Conservation (phyloP, 2,113 vertebrate species). For the Azemiops feae region DNA sequence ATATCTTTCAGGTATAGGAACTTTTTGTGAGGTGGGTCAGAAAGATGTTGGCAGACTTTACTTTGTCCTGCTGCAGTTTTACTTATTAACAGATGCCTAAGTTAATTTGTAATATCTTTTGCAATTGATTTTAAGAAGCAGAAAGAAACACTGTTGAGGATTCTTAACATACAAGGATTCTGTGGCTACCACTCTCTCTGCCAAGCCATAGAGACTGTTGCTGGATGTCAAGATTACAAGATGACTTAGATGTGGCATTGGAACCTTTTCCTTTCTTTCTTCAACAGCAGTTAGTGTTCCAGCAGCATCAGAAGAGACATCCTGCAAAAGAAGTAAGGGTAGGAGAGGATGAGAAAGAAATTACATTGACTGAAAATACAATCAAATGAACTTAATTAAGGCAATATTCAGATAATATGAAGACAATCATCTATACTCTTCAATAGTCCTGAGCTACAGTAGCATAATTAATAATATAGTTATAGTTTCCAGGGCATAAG, state of each 20-base stretch:
- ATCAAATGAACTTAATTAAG: not conserved
- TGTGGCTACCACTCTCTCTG: slow-evolving; percentile 94
- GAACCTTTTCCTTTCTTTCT: slow-evolving; percentile 95
- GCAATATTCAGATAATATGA: not conserved
- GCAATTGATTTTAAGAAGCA: slow-evolving; percentile 5
- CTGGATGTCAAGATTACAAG: slow-evolving; percentile 86
- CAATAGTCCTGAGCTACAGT: not conserved
- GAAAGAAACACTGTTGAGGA: not conserved
- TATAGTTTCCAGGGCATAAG: not conserved
- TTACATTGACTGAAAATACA: not conserved
- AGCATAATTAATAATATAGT: not conserved
- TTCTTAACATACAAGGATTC: slow-evolving; percentile 91
- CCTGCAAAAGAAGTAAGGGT: slow-evolving; percentile 71
- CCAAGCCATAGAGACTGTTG: slow-evolving; percentile 84
- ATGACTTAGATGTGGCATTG: slow-evolving; percentile 94
- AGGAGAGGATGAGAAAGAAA: not conserved
- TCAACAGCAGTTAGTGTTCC: slow-evolving; percentile 79
- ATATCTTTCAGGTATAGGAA: not conserved
- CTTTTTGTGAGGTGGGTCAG: not conserved
- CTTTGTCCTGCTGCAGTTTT: not conserved
- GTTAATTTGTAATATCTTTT: slow-evolving; percentile 10
- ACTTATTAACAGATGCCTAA: not conserved
- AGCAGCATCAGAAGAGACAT: slow-evolving; percentile 76
- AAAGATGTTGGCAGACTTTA: not conserved
- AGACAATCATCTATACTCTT: not conserved